Base-by-base conservation (phyloP, 1,140 invertebrate genomes). In the Sesamia nonagrioides region DNA sequence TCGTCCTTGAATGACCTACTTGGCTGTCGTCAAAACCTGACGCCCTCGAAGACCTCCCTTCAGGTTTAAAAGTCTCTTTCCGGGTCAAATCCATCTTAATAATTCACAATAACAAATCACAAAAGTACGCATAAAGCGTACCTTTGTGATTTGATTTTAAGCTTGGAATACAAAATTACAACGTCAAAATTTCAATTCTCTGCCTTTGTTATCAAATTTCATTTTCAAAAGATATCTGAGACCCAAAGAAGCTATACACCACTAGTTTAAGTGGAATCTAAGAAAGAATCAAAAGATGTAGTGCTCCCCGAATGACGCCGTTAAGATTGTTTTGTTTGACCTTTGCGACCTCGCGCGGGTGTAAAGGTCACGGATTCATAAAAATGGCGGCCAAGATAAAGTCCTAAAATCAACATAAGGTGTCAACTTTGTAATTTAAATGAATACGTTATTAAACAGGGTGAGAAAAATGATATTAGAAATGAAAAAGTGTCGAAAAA, bases 341-440 rank as follows among this genome's bases (percentile, higher is more conserved):
- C 58, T 74, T 37, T 56, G 45, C 60, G 69, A 63, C 58, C 56
- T 11, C 48, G 18, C 18, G 54, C 7, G 17, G 45, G 27, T 6
- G 60, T 35, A 66, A 80, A 80, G 79, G 79, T 76, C 79, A 80
- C 66, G 54, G 42, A 63, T 61, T 74, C 37, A 33, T 76, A 71
- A 80, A 74, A 74, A 54, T 37, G 37, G 27, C 17, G 33, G 18
- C n/a, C 13, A 48, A 79, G 69, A 63, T 79, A 54, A 72, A 27
- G 17, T 40, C 48, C 4, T n/a, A 21, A 21, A 35, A 5, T 21
- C 9, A 60, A 48, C 61, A 18, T 72, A 35, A 45, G 37, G 35
- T 74, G 54, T 54, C 27, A 33, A 56, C 35, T 27, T 45, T 17
- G 37, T 52, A 60, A 74, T 74, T 17, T 56, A 74, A 60, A 61